Evolutionary conservation across 2,888 invertebrate genomes (phyloP).

Genomic region (Drosophila recens): DNA sequence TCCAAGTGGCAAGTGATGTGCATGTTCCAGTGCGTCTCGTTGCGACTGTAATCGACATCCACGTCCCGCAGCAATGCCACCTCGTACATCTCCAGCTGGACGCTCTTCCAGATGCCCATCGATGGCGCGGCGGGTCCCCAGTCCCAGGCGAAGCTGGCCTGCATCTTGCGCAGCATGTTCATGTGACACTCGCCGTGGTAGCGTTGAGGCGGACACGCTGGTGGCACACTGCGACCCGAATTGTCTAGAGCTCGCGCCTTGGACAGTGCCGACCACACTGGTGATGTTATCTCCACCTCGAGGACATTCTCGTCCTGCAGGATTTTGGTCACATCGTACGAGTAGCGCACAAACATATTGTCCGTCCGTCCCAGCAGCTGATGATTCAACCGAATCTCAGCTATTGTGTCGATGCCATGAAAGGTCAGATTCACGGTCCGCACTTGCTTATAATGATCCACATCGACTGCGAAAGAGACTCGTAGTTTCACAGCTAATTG

Average conservation of each 20-base stretch:
- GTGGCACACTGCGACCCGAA: conserved; percentile 86
- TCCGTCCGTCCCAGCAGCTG: conserved; percentile 88
- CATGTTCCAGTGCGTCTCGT: conserved; percentile 85
- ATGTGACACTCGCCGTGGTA: conserved; percentile 97
- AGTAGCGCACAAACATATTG: conserved; percentile 95
- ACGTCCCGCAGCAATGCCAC: conserved; percentile 88
- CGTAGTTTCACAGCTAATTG: background rate
- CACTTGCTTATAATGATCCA: conserved; percentile 64
- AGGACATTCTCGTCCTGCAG: conserved; percentile 87
- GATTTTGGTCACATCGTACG: conserved; percentile 88
- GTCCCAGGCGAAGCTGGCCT: conserved; percentile 98
- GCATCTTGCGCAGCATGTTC: conserved; percentile 97
- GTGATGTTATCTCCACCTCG: conserved; percentile 88
- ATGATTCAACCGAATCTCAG: conserved; percentile 91
- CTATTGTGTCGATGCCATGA: conserved; percentile 94
- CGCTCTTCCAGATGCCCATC: conserved; percentile 93
- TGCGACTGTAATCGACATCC: conserved; percentile 82
- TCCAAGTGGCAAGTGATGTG: conserved; percentile 85
- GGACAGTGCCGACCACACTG: conserved; percentile 88
- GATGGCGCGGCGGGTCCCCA: conserved; percentile 99
- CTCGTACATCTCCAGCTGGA: conserved; percentile 89
- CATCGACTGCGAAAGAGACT: conserved; percentile 55
- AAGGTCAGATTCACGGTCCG: conserved; percentile 87
- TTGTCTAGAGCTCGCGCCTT: conserved; percentile 74
- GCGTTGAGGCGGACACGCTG: conserved; percentile 90